phyloP scores from a whole-genome alignment of 2,113 vertebrate species.

The Ameiurus melas region DNA sequence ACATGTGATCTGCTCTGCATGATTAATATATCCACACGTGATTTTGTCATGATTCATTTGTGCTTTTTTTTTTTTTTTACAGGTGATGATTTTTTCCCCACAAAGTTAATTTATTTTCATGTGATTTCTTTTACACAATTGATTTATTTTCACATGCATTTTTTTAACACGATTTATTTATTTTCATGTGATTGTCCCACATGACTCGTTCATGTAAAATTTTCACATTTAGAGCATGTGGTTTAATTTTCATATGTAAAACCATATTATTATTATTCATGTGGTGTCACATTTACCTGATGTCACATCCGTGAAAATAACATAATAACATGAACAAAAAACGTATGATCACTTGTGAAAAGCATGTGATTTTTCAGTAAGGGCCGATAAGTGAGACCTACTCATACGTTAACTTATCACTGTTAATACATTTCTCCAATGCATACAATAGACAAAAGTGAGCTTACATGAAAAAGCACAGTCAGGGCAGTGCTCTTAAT shows the following conservation, averaged over 20 bases:
- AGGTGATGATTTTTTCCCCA: neutral
- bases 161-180: neutral
- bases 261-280: neutral
- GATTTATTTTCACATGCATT: neutral
- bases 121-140: neutral
- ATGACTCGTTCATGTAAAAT: neutral
- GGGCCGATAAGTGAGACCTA: neutral
- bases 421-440: neutral
- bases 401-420: neutral
- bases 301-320: neutral
- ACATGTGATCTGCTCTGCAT: neutral
- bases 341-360: neutral
- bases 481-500: neutral
- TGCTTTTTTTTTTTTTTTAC: neutral
- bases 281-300: neutral
- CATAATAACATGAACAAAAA: neutral
- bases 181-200: neutral
- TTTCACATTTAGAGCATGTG: neutral
- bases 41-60: neutral
- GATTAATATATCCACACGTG: too few relatives aligned
- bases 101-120: neutral
- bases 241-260: neutral
- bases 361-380: neutral
- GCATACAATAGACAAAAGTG: neutral
- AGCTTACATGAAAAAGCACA: neutral